Evolutionary conservation across 2,888 invertebrate genomes (phyloP).

Genomic region (Leptinotarsa rubiginosa): DNA sequence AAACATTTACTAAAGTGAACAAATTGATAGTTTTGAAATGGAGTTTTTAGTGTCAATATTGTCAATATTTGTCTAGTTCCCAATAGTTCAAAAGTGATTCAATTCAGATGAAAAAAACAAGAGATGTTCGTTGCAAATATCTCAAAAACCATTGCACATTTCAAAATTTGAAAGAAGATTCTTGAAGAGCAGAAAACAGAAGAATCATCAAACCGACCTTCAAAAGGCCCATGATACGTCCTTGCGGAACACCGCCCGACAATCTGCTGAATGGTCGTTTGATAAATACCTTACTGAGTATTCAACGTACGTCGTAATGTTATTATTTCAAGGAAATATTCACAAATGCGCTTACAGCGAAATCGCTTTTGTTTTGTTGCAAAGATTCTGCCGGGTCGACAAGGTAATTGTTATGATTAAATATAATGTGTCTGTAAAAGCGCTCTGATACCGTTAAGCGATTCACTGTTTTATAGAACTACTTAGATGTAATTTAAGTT

Average conservation of each 20-base stretch:
- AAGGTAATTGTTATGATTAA: constrained; percentile 36
- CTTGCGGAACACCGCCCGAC: neutral
- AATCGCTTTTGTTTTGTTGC: constrained; percentile 29
- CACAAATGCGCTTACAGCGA: constrained; percentile 32
- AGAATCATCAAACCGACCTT: neutral
- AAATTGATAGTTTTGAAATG: too few relatives aligned
- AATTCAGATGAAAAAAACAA: too few relatives aligned
- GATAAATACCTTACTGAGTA: constrained; percentile 17
- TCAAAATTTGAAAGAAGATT: too few relatives aligned
- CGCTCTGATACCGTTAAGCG: constrained; percentile 25
- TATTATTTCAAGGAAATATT: constrained; percentile 35
- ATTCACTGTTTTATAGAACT: constrained; percentile 22
- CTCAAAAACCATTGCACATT: too few relatives aligned
- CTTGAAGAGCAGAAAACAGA: neutral
- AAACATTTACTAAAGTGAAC: too few relatives aligned
- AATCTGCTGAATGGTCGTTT: constrained; percentile 5
- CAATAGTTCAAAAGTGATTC: too few relatives aligned
- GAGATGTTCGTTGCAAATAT: too few relatives aligned
- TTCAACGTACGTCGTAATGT: constrained; percentile 16
- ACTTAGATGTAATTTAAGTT: constrained; percentile 23
- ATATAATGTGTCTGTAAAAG: constrained; percentile 30
- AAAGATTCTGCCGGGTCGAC: constrained; percentile 26
- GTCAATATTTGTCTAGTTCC: too few relatives aligned
- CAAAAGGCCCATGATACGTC: neutral
- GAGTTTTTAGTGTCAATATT: too few relatives aligned